Percentiles rank a stretch among this genome's conserved stretches.
phyloP scores from a whole-genome alignment of 1,140 invertebrate genomes.

The Saccostrea echinata region DNA sequence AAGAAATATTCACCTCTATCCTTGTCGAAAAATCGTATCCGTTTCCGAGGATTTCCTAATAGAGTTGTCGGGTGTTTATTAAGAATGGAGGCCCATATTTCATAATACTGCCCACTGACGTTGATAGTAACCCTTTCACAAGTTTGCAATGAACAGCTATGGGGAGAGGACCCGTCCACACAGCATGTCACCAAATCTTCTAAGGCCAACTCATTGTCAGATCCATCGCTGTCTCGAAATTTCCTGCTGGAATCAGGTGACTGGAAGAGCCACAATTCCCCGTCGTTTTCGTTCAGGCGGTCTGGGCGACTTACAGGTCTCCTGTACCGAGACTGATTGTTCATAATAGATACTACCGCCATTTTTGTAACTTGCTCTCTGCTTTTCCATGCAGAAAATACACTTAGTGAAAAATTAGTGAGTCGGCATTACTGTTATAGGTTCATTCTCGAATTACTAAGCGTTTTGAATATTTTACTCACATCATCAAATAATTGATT shows the following conservation, averaged over 20 bases:
- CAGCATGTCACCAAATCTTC: constrained; percentile 60
- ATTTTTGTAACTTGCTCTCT: constrained; percentile 49
- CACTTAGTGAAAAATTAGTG: neutral
- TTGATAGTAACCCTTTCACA: constrained; percentile 91
- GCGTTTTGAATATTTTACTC: neutral
- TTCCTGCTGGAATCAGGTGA: constrained; percentile 52
- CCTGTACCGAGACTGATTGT: constrained; percentile 72
- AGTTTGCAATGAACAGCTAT: constrained; percentile 71
- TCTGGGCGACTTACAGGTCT: constrained; percentile 70
- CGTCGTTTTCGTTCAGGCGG: constrained; percentile 68
- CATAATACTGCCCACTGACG: constrained; percentile 98
- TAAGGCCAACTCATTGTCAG: constrained; percentile 56
- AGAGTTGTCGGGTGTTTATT: constrained; percentile 99
- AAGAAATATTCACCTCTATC: constrained; percentile 79
- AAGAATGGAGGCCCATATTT: constrained; percentile 97
- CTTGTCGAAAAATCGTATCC: constrained; percentile 77
- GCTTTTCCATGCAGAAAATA: neutral
- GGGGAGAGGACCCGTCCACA: constrained; percentile 56
- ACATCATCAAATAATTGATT: neutral
- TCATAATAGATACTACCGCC: constrained; percentile 73
- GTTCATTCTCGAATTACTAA: neutral
- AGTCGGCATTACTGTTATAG: neutral
- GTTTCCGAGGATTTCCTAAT: constrained; percentile 86
- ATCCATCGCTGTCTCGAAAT: constrained; percentile 49
- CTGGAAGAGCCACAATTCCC: constrained; percentile 70